Percentiles rank a stretch among this genome's conserved stretches.
Conservation (phyloP, 2,113 vertebrate species). For the Micromys minutus region DNA sequence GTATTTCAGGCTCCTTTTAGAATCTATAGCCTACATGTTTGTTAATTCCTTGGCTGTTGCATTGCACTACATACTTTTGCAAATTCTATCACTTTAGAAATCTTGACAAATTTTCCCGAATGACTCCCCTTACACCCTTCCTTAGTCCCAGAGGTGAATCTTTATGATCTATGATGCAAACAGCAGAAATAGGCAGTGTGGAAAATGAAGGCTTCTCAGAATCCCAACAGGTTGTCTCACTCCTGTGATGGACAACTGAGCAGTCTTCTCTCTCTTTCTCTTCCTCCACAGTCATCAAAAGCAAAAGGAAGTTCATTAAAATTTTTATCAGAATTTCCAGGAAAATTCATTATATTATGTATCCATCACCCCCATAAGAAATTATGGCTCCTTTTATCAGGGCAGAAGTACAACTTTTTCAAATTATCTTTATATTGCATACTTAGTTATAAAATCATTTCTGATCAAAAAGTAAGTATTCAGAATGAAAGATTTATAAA, state of each 20-base stretch:
- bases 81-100: background rate
- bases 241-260: fast-evolving
- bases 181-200: background rate
- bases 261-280: background rate
- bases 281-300: background rate
- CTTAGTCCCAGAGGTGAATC: background rate
- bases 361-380: background rate
- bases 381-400: background rate
- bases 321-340: background rate
- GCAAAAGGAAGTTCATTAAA: background rate
- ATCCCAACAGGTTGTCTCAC: background rate
- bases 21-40: background rate
- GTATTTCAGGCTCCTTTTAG: background rate
- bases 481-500: background rate
- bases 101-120: background rate
- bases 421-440: background rate
- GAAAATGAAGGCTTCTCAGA: background rate
- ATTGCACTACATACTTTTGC: background rate
- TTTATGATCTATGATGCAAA: background rate
- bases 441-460: background rate
- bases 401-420: background rate
- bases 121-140: background rate
- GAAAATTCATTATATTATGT: background rate
- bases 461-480: background rate
- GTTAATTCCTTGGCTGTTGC: background rate